Evolutionary conservation across 2,797 vertebrate species (phyloP), one percentile per base, ranked within the genome.

Genomic region (Malacoraja senta): DNA sequence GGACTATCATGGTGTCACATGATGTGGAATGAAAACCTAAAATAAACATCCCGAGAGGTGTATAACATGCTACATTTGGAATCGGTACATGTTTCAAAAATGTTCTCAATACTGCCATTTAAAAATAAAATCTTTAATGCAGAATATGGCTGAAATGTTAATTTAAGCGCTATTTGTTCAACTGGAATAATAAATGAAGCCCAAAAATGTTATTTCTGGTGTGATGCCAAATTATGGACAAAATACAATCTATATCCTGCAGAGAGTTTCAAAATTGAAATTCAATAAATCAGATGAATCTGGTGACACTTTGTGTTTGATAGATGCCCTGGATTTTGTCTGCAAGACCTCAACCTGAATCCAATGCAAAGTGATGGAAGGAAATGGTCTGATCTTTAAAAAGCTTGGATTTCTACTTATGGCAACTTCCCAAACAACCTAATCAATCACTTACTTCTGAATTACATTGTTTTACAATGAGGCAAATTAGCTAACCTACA

Each of bases 201-300:
- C n/a, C 15, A 68, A 88, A 88, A 35, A 65, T 65, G 84, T 88
- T 88, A 88, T 88, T 88, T 88, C 65, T 88, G 84, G 29, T 65
- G 8, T 88, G 63, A 32, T 68, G 61, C n/a, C 29, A 68, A 32
- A 68, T 88, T 15, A 35, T 19, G 35, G 84, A 35, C 2, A 0
- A 3, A 35, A 8, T 26, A 2, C 63, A 35, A 2, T 88, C 84
- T 88, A 65, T 32, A 65, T 8, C 15, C 84, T 21, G 61, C n/a
- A 88, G 8, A 15, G 65, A 15, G 61, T 88, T 88, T 88, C 84
- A 88, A 86, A 86, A 88, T 65, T 88, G 29, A 88, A 88, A 35
- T 19, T 35, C 84, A 88, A 68, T 68, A 32, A 88, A 65, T 88
- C 84, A 35, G 21, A 17, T 88, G 32, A 68, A 35, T 68, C 84